These are phyloP conservation scores for Crepidodera aurea DNA, from an alignment of 2,888 invertebrate species.

Conservation along the genomic window DNA sequence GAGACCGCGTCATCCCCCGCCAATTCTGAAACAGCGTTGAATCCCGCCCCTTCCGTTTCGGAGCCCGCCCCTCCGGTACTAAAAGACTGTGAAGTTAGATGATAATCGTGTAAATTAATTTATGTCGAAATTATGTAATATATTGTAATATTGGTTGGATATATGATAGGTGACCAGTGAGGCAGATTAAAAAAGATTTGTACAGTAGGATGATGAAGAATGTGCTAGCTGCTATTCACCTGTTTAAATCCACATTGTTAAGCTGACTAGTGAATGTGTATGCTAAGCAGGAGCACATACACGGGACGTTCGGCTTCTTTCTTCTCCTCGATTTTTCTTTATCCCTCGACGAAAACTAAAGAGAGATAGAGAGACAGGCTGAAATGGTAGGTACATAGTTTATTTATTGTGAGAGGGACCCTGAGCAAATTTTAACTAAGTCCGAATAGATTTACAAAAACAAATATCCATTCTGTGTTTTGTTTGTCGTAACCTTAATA, in stretches of 20 bases:
- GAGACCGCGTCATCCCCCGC: background rate
- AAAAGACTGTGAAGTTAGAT: slow-evolving; percentile 89
- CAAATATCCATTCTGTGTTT: no score
- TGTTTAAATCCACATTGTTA: slow-evolving; percentile 58
- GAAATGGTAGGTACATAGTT: background rate
- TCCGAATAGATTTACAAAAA: no score
- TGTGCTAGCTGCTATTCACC: slow-evolving; percentile 52
- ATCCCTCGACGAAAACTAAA: background rate
- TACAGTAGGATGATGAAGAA: slow-evolving; percentile 12
- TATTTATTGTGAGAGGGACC: background rate
- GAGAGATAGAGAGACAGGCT: background rate
- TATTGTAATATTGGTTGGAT: slow-evolving; percentile 41
- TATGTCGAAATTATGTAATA: slow-evolving; percentile 52
- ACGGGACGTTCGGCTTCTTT: background rate
- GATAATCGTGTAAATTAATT: slow-evolving; percentile 67
- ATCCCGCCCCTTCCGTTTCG: slow-evolving; percentile 39
- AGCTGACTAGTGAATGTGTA: slow-evolving; percentile 54
- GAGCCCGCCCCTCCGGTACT: slow-evolving; percentile 60
- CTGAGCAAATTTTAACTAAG: no score
- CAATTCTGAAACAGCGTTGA: background rate
- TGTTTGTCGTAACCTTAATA: no score
- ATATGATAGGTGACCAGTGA: slow-evolving; percentile 51
- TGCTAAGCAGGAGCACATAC: slow-evolving; percentile 44
- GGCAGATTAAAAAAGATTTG: slow-evolving; percentile 44
- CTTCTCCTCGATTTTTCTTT: background rate